Percentiles rank a stretch among this genome's conserved stretches.
Conservation (phyloP, 1,140 invertebrate genomes). For the Ostrea denselamellosa region DNA sequence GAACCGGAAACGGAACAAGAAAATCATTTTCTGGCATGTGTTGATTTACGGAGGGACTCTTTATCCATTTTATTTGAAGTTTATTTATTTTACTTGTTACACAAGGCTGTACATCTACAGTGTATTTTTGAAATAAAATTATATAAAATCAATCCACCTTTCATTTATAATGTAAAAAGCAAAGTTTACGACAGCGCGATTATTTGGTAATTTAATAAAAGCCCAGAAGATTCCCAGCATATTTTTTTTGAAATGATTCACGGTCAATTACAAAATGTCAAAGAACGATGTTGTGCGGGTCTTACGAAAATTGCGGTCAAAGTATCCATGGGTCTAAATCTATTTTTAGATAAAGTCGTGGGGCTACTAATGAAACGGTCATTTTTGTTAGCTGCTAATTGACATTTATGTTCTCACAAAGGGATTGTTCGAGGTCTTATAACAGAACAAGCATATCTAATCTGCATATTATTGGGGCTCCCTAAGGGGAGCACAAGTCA, state of each 20-base stretch:
- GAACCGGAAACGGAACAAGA: too few species aligned
- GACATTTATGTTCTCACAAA: constrained; percentile 17
- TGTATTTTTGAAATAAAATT: neutral
- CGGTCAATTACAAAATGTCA: neutral
- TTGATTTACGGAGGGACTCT: too few species aligned
- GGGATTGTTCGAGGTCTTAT: neutral
- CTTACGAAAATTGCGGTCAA: neutral
- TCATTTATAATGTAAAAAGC: too few species aligned
- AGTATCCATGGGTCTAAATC: neutral
- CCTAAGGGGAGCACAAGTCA: neutral
- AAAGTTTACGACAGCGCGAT: too few species aligned
- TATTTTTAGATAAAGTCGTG: constrained; percentile 15
- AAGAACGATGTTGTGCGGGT: neutral
- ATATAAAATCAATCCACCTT: neutral
- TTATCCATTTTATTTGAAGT: too few species aligned
- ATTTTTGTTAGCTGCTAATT: neutral
- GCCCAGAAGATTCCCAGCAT: too few species aligned
- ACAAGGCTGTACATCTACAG: neutral
- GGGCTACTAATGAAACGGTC: neutral
- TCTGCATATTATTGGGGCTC: neutral
- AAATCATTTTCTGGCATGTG: too few species aligned
- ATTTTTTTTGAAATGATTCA: neutral
- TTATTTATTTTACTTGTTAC: too few species aligned
- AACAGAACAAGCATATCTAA: constrained; percentile 1
- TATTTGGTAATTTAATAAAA: too few species aligned